Evolutionary conservation across 1,140 invertebrate species (phyloP).

Genomic region (Drosophila sechellia): DNA sequence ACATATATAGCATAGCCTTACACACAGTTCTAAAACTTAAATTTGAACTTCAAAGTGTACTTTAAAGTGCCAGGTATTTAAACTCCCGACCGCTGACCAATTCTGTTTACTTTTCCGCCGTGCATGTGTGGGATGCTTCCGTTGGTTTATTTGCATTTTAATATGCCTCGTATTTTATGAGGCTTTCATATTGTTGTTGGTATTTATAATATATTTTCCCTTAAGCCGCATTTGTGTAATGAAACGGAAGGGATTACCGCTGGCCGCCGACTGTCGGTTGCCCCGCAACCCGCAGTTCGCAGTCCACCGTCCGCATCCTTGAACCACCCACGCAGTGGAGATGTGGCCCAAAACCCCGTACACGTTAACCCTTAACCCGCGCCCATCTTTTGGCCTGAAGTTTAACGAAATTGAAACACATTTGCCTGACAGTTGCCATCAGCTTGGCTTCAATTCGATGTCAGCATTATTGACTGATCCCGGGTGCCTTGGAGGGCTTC

Average conservation of each 20-base stretch:
- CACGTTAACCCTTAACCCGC: constrained; percentile 31
- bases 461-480: constrained; percentile 79
- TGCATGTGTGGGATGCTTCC: constrained; percentile 1
- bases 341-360: neutral
- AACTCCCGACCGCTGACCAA: neutral
- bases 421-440: constrained; percentile 67
- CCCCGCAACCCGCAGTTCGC: neutral
- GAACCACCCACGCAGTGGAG: constrained; percentile 5
- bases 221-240: constrained; percentile 77
- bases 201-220: constrained; percentile 53
- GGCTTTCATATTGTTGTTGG: constrained; percentile 47
- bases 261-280: constrained; percentile 51
- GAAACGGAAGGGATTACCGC: constrained; percentile 69
- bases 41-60: neutral
- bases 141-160: constrained; percentile 59
- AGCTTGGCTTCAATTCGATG: constrained; percentile 72
- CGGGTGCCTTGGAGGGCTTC: constrained; percentile 30
- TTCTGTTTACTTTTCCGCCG: neutral
- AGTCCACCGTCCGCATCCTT: neutral
- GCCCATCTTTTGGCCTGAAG: constrained; percentile 27
- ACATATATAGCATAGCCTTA: too few species aligned
- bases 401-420: constrained; percentile 71
- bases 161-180: constrained; percentile 51
- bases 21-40: neutral
- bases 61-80: neutral